Percentiles rank a stretch among this genome's conserved stretches.
Conservation (phyloP, 2,888 invertebrate genomes). For the Epistrophella euchroma region DNA sequence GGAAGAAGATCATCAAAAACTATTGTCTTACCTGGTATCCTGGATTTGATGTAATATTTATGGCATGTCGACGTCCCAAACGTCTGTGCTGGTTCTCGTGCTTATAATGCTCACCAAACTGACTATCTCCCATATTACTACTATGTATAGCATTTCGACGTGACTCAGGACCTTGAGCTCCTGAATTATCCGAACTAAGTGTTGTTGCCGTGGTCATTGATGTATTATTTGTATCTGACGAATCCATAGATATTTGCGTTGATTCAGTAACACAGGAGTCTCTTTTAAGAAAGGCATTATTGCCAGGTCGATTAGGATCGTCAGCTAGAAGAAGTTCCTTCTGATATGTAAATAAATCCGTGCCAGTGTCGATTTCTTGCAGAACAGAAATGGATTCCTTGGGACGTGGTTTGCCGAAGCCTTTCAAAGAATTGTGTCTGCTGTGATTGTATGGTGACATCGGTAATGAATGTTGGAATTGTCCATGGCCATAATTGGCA, state of each 20-base stretch:
- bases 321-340: constrained; percentile 59
- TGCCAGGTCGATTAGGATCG: constrained; percentile 58
- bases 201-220: constrained; percentile 82
- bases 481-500: constrained; percentile 42
- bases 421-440: constrained; percentile 62
- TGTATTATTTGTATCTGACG: constrained; percentile 80
- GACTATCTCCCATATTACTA: constrained; percentile 37
- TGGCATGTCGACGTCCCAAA: constrained; percentile 82
- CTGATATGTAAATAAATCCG: constrained; percentile 67
- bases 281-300: constrained; percentile 78
- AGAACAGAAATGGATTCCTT: constrained; percentile 42
- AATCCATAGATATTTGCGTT: constrained; percentile 82
- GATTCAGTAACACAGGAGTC: constrained; percentile 83
- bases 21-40: constrained; percentile 81
- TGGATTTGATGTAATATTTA: constrained; percentile 84
- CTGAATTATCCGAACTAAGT: constrained; percentile 79
- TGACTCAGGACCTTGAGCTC: constrained; percentile 34
- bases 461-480: constrained; percentile 78
- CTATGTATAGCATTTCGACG: constrained; percentile 38
- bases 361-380: constrained; percentile 42
- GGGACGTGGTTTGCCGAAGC: constrained; percentile 23
- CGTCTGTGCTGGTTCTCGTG: constrained; percentile 52
- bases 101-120: constrained; percentile 38
- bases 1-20: too few relatives aligned
- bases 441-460: constrained; percentile 77